Evolutionary conservation across 1,140 invertebrate genomes (phyloP).

Genomic region (Meloidogyne exigua): DNA sequence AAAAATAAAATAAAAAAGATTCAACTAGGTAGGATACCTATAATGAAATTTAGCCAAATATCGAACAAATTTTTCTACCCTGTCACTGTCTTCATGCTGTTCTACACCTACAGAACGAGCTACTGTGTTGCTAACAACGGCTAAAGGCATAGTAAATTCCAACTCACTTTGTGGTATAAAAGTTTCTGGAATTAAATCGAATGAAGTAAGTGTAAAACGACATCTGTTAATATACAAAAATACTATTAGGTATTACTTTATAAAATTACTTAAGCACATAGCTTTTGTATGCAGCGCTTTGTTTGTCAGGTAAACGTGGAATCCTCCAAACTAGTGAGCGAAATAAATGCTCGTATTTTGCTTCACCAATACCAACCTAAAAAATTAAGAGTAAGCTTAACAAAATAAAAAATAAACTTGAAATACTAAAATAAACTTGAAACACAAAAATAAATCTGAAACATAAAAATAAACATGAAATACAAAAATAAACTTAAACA

Average conservation of each 20-base stretch:
- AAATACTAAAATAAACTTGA: not conserved
- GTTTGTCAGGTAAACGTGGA: slow-evolving; percentile 67
- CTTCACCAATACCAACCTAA: slow-evolving; percentile 72
- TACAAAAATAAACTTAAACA: not conserved
- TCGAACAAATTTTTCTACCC: slow-evolving; percentile 95
- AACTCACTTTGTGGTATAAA: slow-evolving; percentile 83
- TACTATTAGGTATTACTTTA: not conserved
- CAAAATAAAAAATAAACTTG: not conserved
- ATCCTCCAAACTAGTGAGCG: slow-evolving; percentile 96
- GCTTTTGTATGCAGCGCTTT: slow-evolving; percentile 61
- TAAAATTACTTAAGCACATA: slow-evolving; percentile 55
- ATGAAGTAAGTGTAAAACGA: slow-evolving; percentile 86
- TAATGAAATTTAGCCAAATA: slow-evolving; percentile 95
- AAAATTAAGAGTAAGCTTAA: not conserved
- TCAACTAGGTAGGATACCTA: slow-evolving; percentile 62
- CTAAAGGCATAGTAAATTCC: slow-evolving; percentile 97
- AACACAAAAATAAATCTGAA: not conserved
- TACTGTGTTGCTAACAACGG: slow-evolving; percentile 92
- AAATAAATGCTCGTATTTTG: slow-evolving; percentile 98
- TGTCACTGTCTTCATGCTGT: slow-evolving; percentile 78
- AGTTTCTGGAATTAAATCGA: slow-evolving; percentile 91
- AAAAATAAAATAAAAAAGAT: slow-evolving; percentile 28
- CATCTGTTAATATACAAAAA: slow-evolving; percentile 68
- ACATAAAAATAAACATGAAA: not conserved
- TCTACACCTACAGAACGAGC: slow-evolving; percentile 85